These are phyloP conservation scores for Drosophila nr. fundita DNA, from an alignment of 2,888 invertebrate species.

Conservation along the genomic window DNA sequence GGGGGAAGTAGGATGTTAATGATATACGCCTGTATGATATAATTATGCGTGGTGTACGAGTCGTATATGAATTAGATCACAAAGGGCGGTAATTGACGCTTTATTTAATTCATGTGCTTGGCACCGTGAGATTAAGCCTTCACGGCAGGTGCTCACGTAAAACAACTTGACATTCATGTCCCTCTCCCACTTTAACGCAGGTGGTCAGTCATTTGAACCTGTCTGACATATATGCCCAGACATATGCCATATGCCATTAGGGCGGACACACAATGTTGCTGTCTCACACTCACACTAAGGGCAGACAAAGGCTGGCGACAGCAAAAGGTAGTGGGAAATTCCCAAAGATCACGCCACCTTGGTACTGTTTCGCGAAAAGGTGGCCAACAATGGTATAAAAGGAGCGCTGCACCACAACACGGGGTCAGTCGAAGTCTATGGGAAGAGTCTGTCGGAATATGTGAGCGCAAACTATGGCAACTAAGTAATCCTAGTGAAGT, in stretches of 20 bases:
- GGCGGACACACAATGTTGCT: not conserved
- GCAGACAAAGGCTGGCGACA: not conserved
- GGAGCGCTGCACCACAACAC: not conserved
- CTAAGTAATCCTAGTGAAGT: not conserved
- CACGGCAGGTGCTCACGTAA: too few species aligned
- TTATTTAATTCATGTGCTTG: too few species aligned
- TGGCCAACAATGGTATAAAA: not conserved
- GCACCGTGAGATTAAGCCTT: too few species aligned
- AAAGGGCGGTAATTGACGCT: too few species aligned
- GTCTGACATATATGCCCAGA: not conserved
- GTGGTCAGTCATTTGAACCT: not conserved
- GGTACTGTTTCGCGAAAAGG: not conserved
- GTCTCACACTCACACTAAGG: not conserved
- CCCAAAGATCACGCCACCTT: not conserved
- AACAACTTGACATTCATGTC: too few species aligned
- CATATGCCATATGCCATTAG: not conserved
- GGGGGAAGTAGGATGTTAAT: too few species aligned
- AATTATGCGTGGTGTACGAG: too few species aligned
- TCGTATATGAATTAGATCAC: too few species aligned
- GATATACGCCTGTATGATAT: too few species aligned
- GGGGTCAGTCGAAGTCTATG: not conserved
- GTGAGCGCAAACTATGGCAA: not conserved
- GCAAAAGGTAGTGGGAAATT: not conserved
- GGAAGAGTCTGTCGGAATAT: not conserved
- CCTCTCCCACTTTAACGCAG: not conserved